phyloP scores from a whole-genome alignment of 2,113 vertebrate genomes.

The Tonatia bakeri region DNA sequence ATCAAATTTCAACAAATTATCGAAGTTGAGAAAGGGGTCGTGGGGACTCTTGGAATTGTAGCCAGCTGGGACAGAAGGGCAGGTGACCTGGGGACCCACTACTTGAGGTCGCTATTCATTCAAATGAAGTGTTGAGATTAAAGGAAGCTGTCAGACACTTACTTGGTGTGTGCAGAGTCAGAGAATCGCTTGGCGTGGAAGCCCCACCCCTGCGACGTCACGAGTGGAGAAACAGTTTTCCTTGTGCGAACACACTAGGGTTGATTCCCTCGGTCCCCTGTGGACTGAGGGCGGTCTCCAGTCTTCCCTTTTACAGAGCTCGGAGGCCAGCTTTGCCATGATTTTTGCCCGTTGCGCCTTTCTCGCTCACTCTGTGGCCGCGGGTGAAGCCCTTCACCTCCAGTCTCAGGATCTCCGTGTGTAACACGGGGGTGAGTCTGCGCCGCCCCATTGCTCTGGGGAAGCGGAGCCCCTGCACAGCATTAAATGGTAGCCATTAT shows the following conservation, averaged over 20 bases:
- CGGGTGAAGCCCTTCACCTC: neutral
- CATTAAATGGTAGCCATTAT: neutral
- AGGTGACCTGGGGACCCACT: neutral
- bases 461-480: fast-evolving
- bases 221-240: neutral
- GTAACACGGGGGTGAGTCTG: neutral
- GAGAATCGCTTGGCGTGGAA: neutral
- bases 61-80: neutral
- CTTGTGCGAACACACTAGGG: fast-evolving
- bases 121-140: neutral
- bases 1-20: neutral
- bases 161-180: neutral
- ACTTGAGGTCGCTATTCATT: neutral
- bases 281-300: neutral
- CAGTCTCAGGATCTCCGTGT: neutral
- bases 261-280: neutral
- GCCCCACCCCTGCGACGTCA: neutral
- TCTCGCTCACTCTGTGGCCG: neutral
- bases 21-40: neutral
- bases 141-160: neutral
- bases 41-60: neutral
- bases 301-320: neutral
- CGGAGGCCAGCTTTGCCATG: neutral
- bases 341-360: neutral
- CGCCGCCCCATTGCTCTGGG: neutral